phyloP scores from a whole-genome alignment of 2,113 vertebrate genomes.

The Cisticola juncidis region DNA sequence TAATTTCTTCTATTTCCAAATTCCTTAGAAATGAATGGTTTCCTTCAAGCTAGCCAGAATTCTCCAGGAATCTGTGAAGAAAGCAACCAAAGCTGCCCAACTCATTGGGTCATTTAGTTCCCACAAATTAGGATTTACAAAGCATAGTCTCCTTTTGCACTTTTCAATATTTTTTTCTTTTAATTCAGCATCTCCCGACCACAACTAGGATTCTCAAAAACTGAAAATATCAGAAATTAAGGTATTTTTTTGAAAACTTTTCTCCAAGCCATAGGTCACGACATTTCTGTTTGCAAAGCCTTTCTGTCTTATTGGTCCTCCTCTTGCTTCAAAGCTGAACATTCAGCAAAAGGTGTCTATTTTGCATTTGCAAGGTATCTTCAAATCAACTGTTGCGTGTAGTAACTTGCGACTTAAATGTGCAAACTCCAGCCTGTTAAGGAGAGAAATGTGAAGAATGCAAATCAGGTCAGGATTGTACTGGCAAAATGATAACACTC shows the following conservation, averaged over 20 bases:
- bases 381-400: background rate
- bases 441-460: constrained; percentile 3
- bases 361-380: background rate
- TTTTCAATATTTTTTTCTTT: background rate
- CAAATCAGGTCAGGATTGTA: background rate
- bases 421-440: background rate
- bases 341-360: background rate
- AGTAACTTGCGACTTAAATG: background rate
- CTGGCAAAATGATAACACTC: background rate
- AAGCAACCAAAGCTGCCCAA: background rate
- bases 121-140: background rate
- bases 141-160: background rate
- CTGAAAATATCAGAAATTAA: background rate
- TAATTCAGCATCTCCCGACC: background rate
- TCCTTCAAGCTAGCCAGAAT: background rate
- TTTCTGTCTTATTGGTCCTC: background rate
- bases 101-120: background rate
- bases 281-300: background rate
- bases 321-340: background rate
- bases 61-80: background rate
- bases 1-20: background rate
- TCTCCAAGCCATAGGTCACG: background rate
- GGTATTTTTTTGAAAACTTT: background rate
- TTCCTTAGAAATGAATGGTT: background rate
- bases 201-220: background rate